Conservation (phyloP, 2,888 invertebrate species). For the Capitulum mitella region DNA sequence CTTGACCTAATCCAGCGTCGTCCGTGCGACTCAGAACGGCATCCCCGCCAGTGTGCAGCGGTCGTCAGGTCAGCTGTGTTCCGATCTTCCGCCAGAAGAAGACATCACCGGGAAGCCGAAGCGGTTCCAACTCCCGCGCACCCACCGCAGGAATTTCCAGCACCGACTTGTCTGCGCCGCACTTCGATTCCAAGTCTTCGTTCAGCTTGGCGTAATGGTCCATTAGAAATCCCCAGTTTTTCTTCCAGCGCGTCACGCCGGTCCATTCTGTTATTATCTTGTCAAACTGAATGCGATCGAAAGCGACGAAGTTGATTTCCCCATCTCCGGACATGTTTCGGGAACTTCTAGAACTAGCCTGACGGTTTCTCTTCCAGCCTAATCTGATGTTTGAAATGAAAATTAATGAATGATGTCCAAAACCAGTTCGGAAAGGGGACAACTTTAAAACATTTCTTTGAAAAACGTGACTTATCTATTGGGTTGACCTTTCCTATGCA, state of each 20-base stretch:
- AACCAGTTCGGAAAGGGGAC: too few species aligned
- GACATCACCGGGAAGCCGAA: neutral
- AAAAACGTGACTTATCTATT: too few species aligned
- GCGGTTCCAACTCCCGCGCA: neutral
- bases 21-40: too few species aligned
- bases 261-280: neutral
- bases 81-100: neutral
- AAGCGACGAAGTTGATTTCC: neutral
- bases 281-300: neutral
- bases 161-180: neutral
- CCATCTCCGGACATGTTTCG: neutral
- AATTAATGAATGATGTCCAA: too few species aligned
- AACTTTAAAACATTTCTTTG: too few species aligned
- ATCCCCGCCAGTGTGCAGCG: too few species aligned
- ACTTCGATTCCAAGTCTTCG: neutral
- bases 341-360: too few species aligned
- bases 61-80: neutral
- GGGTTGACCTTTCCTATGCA: too few species aligned
- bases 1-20: too few species aligned
- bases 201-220: neutral
- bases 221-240: neutral
- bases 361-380: too few species aligned
- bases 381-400: too few species aligned
- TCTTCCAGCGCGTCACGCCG: neutral
- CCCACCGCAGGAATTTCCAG: neutral